Evolutionary conservation across 2,888 invertebrate species (phyloP).

Genomic region (Lamellibrachia satsuma): DNA sequence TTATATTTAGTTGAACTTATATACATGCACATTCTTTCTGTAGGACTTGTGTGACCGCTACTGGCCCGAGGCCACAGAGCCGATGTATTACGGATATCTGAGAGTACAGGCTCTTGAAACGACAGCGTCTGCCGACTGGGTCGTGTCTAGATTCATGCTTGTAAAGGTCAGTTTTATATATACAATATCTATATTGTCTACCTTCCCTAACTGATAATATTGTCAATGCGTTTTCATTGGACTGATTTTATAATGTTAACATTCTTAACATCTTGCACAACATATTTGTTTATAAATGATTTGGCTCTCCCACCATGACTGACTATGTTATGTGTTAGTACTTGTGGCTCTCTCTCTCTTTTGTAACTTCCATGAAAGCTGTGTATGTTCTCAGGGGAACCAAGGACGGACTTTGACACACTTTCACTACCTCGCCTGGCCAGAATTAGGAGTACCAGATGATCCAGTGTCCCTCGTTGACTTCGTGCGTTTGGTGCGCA

Average conservation of each 20-base stretch:
- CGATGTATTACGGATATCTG: not conserved
- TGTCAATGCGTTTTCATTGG: no score
- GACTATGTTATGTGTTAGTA: no score
- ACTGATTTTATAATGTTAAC: no score
- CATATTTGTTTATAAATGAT: no score
- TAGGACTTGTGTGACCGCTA: not conserved
- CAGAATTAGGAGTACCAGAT: constrained; percentile 92
- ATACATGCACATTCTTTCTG: not conserved
- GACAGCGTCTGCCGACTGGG: not conserved
- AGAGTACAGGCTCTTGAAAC: not conserved
- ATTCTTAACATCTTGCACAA: no score
- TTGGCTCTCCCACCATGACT: no score
- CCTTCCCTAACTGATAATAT: no score
- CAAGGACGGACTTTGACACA: constrained; percentile 70
- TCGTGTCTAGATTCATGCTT: not conserved
- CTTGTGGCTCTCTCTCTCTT: no score
- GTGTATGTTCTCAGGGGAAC: constrained; percentile 35
- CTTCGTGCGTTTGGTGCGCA: constrained; percentile 37
- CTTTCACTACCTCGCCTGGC: constrained; percentile 95
- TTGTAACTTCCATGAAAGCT: no score
- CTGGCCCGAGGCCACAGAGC: not conserved
- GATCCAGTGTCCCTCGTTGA: constrained; percentile 71
- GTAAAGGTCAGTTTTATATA: not conserved
- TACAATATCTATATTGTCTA: no score
- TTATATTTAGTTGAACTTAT: no score